Evolutionary conservation across 1,140 invertebrate species (phyloP), one percentile per base, ranked within the genome.

Genomic region (Thaumatotibia leucotreta): DNA sequence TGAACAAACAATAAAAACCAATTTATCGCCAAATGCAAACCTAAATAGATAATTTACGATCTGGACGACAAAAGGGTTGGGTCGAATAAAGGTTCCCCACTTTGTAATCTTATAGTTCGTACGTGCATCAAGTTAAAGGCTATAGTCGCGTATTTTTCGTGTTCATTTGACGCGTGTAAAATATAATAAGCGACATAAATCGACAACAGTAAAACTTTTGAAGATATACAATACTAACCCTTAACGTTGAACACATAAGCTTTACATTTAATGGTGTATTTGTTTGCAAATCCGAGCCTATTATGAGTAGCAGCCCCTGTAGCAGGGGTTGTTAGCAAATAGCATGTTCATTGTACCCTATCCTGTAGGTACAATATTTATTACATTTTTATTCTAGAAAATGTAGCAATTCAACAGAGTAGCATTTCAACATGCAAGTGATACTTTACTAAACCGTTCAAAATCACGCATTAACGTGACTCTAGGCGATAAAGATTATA

Each of bases 21-120:
- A 87, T 87, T 87, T 87, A 85, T 87, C 83, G 79, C 75, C 82
- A 79, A 84, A 84, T 80, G 79, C 75, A 84, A 82, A 85, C 77
- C 79, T 82, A 83, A 86, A 75, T 79, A 81, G 76, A 85, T 85
- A 88, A 88, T 85, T 85, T 86, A 88, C 76, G 81, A 79, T 63
- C 75, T 77, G 61, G 39, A 67, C 67, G 73, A 81, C 80, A 82
- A 79, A 85, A 74, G 82, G 85, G 82, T 83, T 77, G 65, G 49
- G 61, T 66, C 31, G 39, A 14, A 39, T 63, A 68, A 74, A 70
- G 50, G 67, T 20, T 64, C 32, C n/a, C 33, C n/a, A 35, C 61
- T 64, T 35, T 52, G 63, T 35, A 33, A 65, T 45, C 67, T 74
- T 75, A 82, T 79, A 77, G 74, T 79, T 80, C 75, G 70, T 83